Percentiles rank a stretch among this genome's conserved stretches.
These are phyloP conservation scores for Apotomis betuletana DNA, from an alignment of 2,888 invertebrate species.

Conservation along the genomic window DNA sequence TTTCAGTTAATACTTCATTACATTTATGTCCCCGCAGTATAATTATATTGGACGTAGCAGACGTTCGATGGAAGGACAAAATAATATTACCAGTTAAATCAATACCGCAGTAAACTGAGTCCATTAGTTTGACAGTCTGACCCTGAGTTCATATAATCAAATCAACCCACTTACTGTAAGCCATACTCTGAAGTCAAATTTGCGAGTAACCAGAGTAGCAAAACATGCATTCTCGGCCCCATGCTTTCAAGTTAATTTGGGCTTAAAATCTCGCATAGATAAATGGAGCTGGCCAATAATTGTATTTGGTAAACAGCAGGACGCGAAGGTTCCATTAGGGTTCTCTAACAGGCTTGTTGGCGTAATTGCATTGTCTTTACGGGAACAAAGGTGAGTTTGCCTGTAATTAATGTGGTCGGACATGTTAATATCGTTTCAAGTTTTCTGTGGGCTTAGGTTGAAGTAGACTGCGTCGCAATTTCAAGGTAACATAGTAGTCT, in stretches of 20 bases:
- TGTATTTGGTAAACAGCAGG: constrained; percentile 75
- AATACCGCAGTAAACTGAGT: constrained; percentile 1
- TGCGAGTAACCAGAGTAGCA: constrained; percentile 29
- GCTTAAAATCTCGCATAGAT: constrained; percentile 81
- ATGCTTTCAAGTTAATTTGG: constrained; percentile 79
- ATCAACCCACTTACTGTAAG: constrained; percentile 19
- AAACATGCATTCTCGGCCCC: constrained; percentile 54
- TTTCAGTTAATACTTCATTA: too few relatives aligned
- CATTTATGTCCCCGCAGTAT: too few relatives aligned
- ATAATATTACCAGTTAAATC: constrained; percentile 7
- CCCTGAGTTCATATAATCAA: constrained; percentile 21
- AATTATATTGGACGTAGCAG: too few relatives aligned
- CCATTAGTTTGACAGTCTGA: constrained; percentile 27
- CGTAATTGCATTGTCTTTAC: constrained; percentile 69
- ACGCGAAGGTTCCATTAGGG: constrained; percentile 68
- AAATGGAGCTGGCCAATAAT: constrained; percentile 78
- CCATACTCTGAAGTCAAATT: constrained; percentile 16
- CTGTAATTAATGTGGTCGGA: constrained; percentile 54
- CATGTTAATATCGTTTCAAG: constrained; percentile 40
- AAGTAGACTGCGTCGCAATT: background rate
- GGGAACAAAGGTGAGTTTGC: constrained; percentile 65
- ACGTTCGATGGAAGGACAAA: background rate
- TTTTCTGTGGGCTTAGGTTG: constrained; percentile 18
- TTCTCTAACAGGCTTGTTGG: constrained; percentile 59
- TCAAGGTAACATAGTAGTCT: too few relatives aligned